Evolutionary conservation across 2,797 vertebrate genomes (phyloP).

Genomic region (Zenarchopterus dispar): DNA sequence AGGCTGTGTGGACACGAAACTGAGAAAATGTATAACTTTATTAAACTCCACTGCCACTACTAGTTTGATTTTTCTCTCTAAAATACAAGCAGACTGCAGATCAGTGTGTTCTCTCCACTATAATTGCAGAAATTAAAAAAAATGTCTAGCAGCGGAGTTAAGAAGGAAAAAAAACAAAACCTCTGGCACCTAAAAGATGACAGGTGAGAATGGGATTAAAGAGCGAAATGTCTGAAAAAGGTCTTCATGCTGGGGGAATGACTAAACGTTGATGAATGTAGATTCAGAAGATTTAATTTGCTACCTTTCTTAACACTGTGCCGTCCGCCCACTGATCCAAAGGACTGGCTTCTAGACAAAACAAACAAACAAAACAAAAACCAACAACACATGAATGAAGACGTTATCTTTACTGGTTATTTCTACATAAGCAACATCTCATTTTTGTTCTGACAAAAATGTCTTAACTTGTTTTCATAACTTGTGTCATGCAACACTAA

Average conservation of each 20-base stretch:
- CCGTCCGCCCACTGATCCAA: slow-evolving; percentile 61
- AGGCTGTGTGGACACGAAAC: neutral
- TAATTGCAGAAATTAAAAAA: neutral
- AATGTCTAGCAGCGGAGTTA: neutral
- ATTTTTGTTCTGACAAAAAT: no score
- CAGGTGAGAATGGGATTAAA: neutral
- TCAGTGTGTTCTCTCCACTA: neutral
- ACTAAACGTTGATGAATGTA: neutral
- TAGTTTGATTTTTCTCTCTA: neutral
- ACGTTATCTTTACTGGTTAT: neutral
- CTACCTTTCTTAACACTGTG: slow-evolving; percentile 63
- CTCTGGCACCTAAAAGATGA: neutral
- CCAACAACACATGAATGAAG: slow-evolving; percentile 4
- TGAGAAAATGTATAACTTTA: neutral
- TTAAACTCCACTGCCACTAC: neutral
- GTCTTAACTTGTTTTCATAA: no score
- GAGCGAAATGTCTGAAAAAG: neutral
- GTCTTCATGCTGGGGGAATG: neutral
- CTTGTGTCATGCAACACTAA: no score
- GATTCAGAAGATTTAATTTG: neutral
- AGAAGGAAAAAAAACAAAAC: neutral
- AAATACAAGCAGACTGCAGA: neutral
- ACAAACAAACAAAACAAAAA: neutral
- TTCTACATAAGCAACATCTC: neutral
- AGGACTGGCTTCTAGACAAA: slow-evolving; percentile 61